Conservation (phyloP, 2,113 vertebrate genomes). For the Ciconia boyciana region DNA sequence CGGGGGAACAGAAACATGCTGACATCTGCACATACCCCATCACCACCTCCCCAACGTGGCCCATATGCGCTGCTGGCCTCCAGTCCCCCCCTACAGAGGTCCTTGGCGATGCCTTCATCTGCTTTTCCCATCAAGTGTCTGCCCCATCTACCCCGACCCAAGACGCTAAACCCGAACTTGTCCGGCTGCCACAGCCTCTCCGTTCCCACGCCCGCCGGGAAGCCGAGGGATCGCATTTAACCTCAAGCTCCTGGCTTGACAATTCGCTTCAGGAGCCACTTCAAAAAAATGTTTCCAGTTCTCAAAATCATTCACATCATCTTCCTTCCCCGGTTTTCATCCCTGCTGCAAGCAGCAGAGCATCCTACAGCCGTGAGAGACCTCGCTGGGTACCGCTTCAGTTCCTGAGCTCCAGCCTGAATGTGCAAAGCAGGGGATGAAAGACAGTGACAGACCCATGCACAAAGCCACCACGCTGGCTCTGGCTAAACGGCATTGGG, state of each 20-base stretch:
- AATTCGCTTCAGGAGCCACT: neutral
- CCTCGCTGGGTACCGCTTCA: accelerated
- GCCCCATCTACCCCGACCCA: neutral
- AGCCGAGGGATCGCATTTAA: neutral
- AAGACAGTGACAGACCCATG: accelerated
- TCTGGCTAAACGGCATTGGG: accelerated
- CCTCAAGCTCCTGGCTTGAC: slow-evolving; percentile 12
- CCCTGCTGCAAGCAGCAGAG: neutral
- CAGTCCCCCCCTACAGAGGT: neutral
- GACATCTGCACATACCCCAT: neutral
- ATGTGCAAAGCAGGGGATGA: accelerated
- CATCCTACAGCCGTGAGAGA: accelerated
- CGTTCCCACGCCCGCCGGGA: neutral
- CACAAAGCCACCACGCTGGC: neutral
- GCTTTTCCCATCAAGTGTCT: neutral
- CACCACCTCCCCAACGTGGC: neutral
- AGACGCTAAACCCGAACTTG: neutral
- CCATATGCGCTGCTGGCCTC: neutral
- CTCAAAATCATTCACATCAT: neutral
- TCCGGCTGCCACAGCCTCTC: neutral
- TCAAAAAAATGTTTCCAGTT: neutral
- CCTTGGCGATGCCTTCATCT: neutral
- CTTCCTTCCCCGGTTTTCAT: accelerated
- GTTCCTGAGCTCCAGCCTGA: neutral
- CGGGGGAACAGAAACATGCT: neutral